These are phyloP conservation scores for Heliocidaris erythrogramma DNA, from an alignment of 35 echinoderm and acorn worm genomes.

Conservation along the genomic window DNA sequence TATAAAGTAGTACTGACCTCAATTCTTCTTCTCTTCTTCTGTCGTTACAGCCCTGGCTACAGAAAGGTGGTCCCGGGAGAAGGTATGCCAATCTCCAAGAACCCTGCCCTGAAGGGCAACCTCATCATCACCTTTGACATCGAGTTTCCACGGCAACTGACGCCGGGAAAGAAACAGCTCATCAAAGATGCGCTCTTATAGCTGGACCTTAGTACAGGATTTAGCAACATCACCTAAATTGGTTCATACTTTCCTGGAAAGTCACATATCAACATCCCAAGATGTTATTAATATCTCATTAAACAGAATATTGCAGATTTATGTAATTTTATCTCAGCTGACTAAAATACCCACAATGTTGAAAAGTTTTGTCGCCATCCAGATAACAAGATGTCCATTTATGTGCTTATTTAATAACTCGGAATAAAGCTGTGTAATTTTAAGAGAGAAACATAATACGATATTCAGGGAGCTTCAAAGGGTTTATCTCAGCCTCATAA, in stretches of 20 bases:
- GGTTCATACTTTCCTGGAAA: neutral
- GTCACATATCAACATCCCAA: neutral
- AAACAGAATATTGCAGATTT: too few species aligned
- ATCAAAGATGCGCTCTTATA: constrained; percentile 90
- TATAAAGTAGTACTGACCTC: neutral
- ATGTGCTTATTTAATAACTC: too few species aligned
- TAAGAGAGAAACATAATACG: too few species aligned
- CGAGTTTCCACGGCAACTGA: constrained; percentile 86
- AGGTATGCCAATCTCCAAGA: constrained; percentile 94
- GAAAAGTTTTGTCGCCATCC: too few species aligned
- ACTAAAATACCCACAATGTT: too few species aligned
- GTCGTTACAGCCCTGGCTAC: constrained; percentile 83
- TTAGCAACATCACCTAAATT: neutral
- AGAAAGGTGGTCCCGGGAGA: constrained; percentile 93
- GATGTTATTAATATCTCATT: too few species aligned
- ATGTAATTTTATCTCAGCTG: too few species aligned
- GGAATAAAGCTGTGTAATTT: too few species aligned
- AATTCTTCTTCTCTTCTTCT: neutral
- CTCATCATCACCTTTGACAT: constrained; percentile 94
- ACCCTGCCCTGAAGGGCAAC: constrained; percentile 68
- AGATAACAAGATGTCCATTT: too few species aligned
- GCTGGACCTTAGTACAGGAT: neutral
- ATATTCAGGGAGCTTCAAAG: too few species aligned
- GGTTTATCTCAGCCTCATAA: too few species aligned
- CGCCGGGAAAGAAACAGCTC: constrained; percentile 81